Percentiles rank a stretch among this genome's conserved stretches.
phyloP scores from a whole-genome alignment of 2,888 invertebrate species.

The Acanthosoma haemorrhoidale region DNA sequence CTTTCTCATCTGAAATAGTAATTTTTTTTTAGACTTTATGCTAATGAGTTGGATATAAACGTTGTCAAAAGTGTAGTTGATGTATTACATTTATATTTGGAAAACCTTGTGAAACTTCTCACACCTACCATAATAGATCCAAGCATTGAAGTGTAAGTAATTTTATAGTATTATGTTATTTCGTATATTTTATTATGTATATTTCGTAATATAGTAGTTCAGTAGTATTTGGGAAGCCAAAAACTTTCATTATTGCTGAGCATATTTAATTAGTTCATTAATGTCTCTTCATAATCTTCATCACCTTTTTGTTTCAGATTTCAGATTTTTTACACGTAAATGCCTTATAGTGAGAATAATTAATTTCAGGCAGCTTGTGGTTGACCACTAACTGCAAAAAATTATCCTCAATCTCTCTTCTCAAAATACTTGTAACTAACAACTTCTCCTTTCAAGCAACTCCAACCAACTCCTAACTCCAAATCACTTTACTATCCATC shows the following conservation, averaged over 20 bases:
- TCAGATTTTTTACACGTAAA: too few species aligned
- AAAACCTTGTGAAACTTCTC: conserved; percentile 34
- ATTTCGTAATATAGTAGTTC: not conserved
- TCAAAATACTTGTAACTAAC: too few species aligned
- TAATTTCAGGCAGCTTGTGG: too few species aligned
- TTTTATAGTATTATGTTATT: not conserved
- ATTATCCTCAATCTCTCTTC: too few species aligned
- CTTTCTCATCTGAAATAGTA: not conserved
- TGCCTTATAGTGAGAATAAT: too few species aligned
- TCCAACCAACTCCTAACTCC: too few species aligned
- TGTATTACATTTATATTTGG: conserved; percentile 44
- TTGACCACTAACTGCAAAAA: too few species aligned
- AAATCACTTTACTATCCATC: too few species aligned
- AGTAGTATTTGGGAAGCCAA: not conserved
- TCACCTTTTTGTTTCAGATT: too few species aligned
- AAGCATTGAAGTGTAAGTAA: conserved; percentile 20
- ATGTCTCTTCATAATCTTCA: not conserved
- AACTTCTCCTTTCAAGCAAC: too few species aligned
- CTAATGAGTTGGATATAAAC: conserved; percentile 49
- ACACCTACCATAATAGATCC: conserved; percentile 27
- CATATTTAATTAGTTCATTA: not conserved
- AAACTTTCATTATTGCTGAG: not conserved
- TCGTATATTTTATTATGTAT: not conserved
- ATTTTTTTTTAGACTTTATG: conserved; percentile 47
- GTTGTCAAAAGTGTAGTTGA: conserved; percentile 52